Conservation (phyloP, 2,797 vertebrate species). For the Furcifer pardalis region DNA sequence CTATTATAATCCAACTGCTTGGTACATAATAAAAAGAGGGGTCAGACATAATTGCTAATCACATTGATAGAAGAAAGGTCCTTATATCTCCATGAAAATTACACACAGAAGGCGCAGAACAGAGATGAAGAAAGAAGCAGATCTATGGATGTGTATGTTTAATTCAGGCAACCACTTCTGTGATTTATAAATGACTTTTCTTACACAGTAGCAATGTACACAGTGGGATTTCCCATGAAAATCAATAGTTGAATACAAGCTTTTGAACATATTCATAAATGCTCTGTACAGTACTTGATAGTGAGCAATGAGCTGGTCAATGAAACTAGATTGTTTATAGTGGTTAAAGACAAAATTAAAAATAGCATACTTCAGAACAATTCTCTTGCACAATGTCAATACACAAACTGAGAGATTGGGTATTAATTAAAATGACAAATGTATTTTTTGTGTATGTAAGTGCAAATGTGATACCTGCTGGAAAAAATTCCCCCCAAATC, state of each 20-base stretch:
- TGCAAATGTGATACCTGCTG: too few relatives aligned
- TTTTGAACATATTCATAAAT: neutral
- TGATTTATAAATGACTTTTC: neutral
- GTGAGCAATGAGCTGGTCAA: too few relatives aligned
- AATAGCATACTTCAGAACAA: too few relatives aligned
- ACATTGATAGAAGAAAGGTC: neutral
- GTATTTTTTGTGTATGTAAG: too few relatives aligned
- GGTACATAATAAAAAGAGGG: neutral
- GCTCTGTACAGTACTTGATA: too few relatives aligned
- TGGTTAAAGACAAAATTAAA: neutral
- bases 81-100: neutral
- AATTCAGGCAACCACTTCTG: neutral
- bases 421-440: too few relatives aligned
- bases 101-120: too few relatives aligned
- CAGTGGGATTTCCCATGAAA: neutral
- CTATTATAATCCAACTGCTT: neutral
- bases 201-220: neutral
- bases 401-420: too few relatives aligned
- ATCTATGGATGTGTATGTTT: too few relatives aligned
- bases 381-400: too few relatives aligned
- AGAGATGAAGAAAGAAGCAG: neutral
- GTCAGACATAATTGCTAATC: neutral
- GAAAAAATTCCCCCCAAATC: too few relatives aligned
- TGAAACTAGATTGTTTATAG: too few relatives aligned
- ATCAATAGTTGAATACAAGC: neutral